Evolutionary conservation across 2,113 vertebrate species (phyloP), one percentile per base, ranked within the genome.

Genomic region (Elanus axillaris): DNA sequence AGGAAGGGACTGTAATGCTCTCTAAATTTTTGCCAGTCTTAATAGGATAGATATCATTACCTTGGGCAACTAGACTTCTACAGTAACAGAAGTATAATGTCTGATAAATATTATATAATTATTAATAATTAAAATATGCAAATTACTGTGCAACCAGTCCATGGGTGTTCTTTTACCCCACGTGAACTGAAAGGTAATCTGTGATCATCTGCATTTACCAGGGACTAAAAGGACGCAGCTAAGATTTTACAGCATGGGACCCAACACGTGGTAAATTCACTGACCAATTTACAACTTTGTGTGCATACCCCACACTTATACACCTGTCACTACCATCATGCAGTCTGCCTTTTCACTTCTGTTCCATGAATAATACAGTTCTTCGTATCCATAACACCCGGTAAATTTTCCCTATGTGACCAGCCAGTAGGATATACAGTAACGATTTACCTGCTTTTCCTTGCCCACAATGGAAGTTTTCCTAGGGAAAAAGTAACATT

Each of bases 211-310:
- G 7, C 11, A 27, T 62, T 91, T 62, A 53, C 42, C 29, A 32
- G 11, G n/a, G 62, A 36, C 34, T 89, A 16, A 62, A 86, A 73
- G 53, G 34, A 36, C 0, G 1, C 23, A 16, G 2, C 0, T 21
- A 26, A 91, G 42, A 36, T 58, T 89, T 66, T 36, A 81, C 32
- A 77, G 63, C 42, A 40, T 23, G 27, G 11, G 56, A 63, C 22
- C 20, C 52, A n/a, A 67, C 11, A 10, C 10, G 7, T 1, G 2
- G 27, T 6, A 73, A 82, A 66, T 27, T 40, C 34, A 38, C 16
- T 80, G 84, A 8, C 5, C 26, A 32, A 2, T 31, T 48, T 25
- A 55, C 56, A 29, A 6, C 27, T 64, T 58, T 16, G 11, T 29
- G 52, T 38, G 26, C 27, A 27, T 2, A 36, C 2, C 18, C 26